Evolutionary conservation across 2,888 invertebrate genomes (phyloP).

Genomic region (Hemithea aestivaria): DNA sequence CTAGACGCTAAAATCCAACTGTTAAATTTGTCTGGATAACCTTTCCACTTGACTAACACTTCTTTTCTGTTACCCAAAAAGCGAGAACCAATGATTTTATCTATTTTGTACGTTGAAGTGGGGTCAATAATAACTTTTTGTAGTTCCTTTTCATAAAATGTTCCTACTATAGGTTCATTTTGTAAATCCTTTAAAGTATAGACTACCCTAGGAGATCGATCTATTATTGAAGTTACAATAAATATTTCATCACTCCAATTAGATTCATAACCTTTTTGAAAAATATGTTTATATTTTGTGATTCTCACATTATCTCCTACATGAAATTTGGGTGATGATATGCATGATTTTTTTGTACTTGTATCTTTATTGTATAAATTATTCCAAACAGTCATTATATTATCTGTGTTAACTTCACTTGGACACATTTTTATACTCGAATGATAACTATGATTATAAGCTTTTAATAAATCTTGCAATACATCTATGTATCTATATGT

Average conservation of each 20-base stretch:
- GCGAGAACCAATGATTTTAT: conserved; percentile 21
- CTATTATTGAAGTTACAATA: too few species aligned
- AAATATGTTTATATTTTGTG: too few species aligned
- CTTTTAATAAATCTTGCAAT: conserved; percentile 14
- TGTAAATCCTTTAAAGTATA: conserved; percentile 27
- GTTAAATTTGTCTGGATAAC: conserved; percentile 33
- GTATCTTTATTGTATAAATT: conserved; percentile 8
- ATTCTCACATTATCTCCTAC: conserved; percentile 21
- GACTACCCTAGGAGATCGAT: conserved; percentile 23
- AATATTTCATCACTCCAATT: too few species aligned
- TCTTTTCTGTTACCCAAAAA: conserved; percentile 26
- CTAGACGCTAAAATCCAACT: conserved; percentile 23
- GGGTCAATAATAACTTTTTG: conserved; percentile 27
- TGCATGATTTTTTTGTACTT: neutral
- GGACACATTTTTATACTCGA: too few species aligned
- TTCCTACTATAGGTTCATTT: conserved; percentile 23
- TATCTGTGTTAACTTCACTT: conserved; percentile 27
- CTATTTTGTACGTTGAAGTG: conserved; percentile 23
- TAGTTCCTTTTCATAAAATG: conserved; percentile 31
- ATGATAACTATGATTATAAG: conserved; percentile 25
- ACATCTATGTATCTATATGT: conserved; percentile 19
- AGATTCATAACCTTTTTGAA: too few species aligned
- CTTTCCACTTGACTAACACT: conserved; percentile 32
- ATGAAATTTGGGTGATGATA: conserved; percentile 8
- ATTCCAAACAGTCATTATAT: too few species aligned